These are phyloP conservation scores for Nerophis ophidion DNA, from an alignment of 2,113 vertebrate species.

Conservation along the genomic window DNA sequence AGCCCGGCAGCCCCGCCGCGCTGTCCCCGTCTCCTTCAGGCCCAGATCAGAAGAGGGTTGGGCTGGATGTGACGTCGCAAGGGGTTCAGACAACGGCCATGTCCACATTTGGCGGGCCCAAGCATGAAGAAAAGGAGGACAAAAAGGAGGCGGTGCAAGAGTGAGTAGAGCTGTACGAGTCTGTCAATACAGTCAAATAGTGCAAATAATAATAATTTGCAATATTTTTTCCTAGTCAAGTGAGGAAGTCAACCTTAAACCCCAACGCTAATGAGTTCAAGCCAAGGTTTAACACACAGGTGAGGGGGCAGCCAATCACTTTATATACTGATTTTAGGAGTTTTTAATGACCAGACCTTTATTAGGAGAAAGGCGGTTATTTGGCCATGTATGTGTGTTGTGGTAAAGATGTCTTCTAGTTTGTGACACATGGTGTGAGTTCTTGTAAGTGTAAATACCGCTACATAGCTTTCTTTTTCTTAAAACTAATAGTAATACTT, in stretches of 20 bases:
- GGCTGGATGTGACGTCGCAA: slow-evolving; percentile 91
- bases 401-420: too few species aligned
- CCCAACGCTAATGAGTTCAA: slow-evolving; percentile 99
- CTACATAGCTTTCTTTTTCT: too few species aligned
- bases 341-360: too few species aligned
- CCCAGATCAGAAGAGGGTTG: slow-evolving; percentile 80
- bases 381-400: too few species aligned
- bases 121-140: slow-evolving; percentile 91
- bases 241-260: slow-evolving; percentile 95
- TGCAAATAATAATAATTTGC: neutral
- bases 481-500: neutral
- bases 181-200: neutral
- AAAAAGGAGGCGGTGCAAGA: slow-evolving; percentile 88
- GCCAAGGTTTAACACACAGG: slow-evolving; percentile 89
- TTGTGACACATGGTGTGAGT: too few species aligned
- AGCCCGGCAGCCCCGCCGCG: slow-evolving; percentile 82
- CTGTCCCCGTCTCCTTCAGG: slow-evolving; percentile 77
- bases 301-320: slow-evolving; percentile 49
- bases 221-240: slow-evolving; percentile 77
- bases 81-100: slow-evolving; percentile 89
- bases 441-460: too few species aligned
- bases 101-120: slow-evolving; percentile 77
- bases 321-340: neutral
- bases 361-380: too few species aligned
- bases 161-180: slow-evolving; percentile 71